phyloP scores from a whole-genome alignment of 2,888 invertebrate species.

The Periphyllus acericola region DNA sequence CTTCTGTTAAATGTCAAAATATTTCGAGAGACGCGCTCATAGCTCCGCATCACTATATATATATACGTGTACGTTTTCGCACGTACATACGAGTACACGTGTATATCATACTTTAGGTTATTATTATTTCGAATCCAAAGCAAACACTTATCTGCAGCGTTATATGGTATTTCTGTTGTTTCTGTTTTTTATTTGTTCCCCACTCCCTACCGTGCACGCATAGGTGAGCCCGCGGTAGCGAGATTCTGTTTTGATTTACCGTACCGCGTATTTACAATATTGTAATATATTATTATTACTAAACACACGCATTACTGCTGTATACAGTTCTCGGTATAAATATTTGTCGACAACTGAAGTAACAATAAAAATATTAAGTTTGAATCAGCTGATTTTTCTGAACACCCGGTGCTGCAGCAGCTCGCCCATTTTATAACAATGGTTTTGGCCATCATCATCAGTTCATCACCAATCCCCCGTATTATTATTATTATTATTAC shows the following conservation, averaged over 20 bases:
- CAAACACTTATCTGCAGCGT: conserved; percentile 23
- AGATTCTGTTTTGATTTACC: conserved; percentile 32
- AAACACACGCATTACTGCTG: background rate
- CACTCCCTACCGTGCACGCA: background rate
- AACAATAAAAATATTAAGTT: conserved; percentile 17
- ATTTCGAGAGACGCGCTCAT: background rate
- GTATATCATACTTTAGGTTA: background rate
- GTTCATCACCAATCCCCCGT: conserved; percentile 21
- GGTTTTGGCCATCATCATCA: conserved; percentile 19
- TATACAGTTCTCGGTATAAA: conserved; percentile 37
- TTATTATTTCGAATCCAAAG: conserved; percentile 2
- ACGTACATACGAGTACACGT: background rate
- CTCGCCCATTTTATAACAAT: background rate
- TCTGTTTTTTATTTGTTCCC: background rate
- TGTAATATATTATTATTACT: background rate
- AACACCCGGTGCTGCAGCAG: background rate
- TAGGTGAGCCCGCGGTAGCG: background rate
- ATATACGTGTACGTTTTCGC: background rate
- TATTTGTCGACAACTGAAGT: conserved; percentile 28
- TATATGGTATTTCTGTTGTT: conserved; percentile 10
- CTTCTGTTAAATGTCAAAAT: background rate
- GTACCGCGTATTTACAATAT: background rate
- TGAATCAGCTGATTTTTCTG: conserved; percentile 54
- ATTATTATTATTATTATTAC: background rate
- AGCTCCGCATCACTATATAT: background rate